A percentile compares a stretch with the other conserved stretches of the same genome.
phyloP scores from a whole-genome alignment of 2,888 invertebrate species.

The Clitarchus hookeri region DNA sequence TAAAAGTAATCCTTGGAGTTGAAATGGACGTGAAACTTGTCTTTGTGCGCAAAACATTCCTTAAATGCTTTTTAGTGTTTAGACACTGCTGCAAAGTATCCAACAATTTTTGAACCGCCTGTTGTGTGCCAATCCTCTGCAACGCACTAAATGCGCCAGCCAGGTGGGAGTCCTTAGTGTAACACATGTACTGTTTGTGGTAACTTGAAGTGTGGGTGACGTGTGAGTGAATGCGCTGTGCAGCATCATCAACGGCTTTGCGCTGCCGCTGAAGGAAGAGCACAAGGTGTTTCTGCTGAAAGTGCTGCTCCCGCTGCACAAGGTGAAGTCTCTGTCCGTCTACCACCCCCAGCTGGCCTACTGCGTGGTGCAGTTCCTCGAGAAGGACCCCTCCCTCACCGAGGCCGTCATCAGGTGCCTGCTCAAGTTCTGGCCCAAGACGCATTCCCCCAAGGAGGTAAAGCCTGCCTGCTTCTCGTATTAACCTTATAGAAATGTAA shows the following conservation, averaged over 20 bases:
- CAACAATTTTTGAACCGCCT: too few relatives aligned
- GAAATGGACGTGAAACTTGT: too few relatives aligned
- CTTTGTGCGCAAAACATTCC: too few relatives aligned
- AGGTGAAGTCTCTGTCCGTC: slow-evolving; percentile 92
- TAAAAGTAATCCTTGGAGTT: too few relatives aligned
- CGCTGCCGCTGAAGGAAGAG: slow-evolving; percentile 96
- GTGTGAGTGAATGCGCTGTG: slow-evolving; percentile 42
- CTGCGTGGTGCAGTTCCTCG: slow-evolving; percentile 98
- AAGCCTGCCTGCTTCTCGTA: too few relatives aligned
- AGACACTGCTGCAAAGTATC: too few relatives aligned
- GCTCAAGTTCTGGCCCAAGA: slow-evolving; percentile 98
- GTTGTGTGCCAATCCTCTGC: too few relatives aligned
- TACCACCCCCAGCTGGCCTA: slow-evolving; percentile 98
- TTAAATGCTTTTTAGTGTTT: too few relatives aligned
- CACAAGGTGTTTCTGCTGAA: slow-evolving; percentile 94
- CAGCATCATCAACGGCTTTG: slow-evolving; percentile 98
- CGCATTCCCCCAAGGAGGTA: slow-evolving; percentile 95
- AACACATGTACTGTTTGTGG: slow-evolving; percentile 26
- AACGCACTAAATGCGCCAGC: too few relatives aligned
- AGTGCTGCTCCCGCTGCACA: slow-evolving; percentile 93
- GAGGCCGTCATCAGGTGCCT: slow-evolving; percentile 93
- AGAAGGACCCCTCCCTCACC: slow-evolving; percentile 94
- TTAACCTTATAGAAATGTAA: too few relatives aligned
- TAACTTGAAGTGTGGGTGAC: slow-evolving; percentile 66
- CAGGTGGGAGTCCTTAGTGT: too few relatives aligned